Conservation (phyloP, 64 coral and sea anemone species). For the Dendrophyllia cribrosa region DNA sequence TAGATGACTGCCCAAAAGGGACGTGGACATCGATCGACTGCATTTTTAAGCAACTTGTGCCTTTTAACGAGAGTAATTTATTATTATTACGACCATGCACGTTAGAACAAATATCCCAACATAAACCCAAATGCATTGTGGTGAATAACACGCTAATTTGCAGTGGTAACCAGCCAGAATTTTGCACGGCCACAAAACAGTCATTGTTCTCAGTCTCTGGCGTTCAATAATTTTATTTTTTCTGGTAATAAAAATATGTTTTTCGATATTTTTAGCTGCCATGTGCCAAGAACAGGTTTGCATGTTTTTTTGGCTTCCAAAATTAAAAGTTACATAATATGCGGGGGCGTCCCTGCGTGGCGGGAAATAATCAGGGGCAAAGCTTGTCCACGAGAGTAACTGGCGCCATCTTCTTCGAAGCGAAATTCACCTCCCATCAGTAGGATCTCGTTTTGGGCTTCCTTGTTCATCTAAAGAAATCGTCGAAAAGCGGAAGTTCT, state of each 20-base stretch:
- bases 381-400: constrained; percentile 93
- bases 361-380: constrained; percentile 71
- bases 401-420: constrained; percentile 97
- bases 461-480: not conserved
- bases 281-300: not conserved
- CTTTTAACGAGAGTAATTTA: too few species aligned
- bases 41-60: too few species aligned
- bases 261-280: not conserved
- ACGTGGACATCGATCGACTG: too few species aligned
- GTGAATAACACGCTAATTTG: constrained; percentile 3
- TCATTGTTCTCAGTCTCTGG: not conserved
- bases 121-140: not conserved
- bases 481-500: constrained; percentile 14
- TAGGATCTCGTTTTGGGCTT: constrained; percentile 70
- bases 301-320: constrained; percentile 43
- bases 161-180: not conserved
- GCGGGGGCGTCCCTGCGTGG: constrained; percentile 84
- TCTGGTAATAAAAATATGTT: not conserved
- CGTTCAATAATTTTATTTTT: not conserved
- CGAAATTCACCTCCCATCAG: constrained; percentile 39
- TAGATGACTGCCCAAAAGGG: too few species aligned
- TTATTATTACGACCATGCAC: too few species aligned
- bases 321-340: constrained; percentile 76
- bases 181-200: not conserved
- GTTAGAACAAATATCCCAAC: too few species aligned